Conservation (phyloP, 2,797 vertebrate species). For the Macroramphosus scolopax region DNA sequence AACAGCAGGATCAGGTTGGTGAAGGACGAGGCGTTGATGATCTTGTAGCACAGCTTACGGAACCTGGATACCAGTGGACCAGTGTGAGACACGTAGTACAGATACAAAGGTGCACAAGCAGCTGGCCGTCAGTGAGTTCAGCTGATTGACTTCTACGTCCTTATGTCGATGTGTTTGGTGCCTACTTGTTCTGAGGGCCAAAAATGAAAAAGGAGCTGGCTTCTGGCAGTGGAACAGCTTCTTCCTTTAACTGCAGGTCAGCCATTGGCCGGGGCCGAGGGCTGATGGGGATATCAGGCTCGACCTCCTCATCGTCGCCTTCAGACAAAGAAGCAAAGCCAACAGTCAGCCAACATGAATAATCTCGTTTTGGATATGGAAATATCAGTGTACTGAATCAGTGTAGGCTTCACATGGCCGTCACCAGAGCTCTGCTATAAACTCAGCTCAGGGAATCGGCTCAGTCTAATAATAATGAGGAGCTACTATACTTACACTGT, state of each 20-base stretch:
- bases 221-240: slow-evolving; percentile 93
- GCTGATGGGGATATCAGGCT: slow-evolving; percentile 92
- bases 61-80: slow-evolving; percentile 74
- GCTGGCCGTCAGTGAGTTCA: too few relatives aligned
- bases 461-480: slow-evolving; percentile 59
- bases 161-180: not conserved
- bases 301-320: slow-evolving; percentile 98
- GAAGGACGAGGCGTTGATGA: slow-evolving; percentile 94
- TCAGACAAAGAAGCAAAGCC: not conserved
- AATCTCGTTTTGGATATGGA: too few relatives aligned
- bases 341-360: too few relatives aligned
- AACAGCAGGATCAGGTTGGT: slow-evolving; percentile 98
- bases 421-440: slow-evolving; percentile 42
- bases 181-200: slow-evolving; percentile 95
- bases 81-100: not conserved
- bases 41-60: slow-evolving; percentile 92
- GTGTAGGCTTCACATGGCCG: slow-evolving; percentile 54
- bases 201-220: slow-evolving; percentile 97
- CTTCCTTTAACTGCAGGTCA: slow-evolving; percentile 95
- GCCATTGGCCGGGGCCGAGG: slow-evolving; percentile 94
- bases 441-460: slow-evolving; percentile 28
- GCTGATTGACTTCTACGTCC: too few relatives aligned
- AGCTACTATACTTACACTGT: slow-evolving; percentile 58
- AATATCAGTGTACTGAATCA: too few relatives aligned
- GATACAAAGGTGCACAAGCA: too few relatives aligned